Evolutionary conservation across 2,797 vertebrate species (phyloP).

Genomic region (Typhlichthys eigenmanni): DNA sequence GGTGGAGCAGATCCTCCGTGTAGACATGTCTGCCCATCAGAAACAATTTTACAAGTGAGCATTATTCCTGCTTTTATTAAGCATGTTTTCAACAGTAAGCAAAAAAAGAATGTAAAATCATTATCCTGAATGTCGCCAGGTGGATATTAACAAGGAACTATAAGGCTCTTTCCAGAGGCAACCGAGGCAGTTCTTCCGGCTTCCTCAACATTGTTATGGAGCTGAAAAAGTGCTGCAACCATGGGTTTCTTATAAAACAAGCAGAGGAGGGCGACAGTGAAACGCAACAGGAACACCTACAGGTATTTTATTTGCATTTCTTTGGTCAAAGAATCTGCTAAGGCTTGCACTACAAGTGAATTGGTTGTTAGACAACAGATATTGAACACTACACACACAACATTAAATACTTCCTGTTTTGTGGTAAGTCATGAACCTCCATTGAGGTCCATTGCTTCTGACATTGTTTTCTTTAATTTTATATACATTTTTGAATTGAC

Average conservation of each 20-base stretch:
- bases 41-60: slow-evolving; percentile 98
- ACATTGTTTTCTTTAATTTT: too few species aligned
- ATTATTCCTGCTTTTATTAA: neutral
- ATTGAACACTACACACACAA: too few species aligned
- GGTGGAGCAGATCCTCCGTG: slow-evolving; percentile 97
- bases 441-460: too few species aligned
- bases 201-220: slow-evolving; percentile 99
- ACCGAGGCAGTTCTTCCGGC: slow-evolving; percentile 91
- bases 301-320: slow-evolving; percentile 67
- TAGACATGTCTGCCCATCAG: slow-evolving; percentile 96
- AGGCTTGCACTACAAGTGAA: too few species aligned
- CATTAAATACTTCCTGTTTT: too few species aligned
- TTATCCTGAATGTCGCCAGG: slow-evolving; percentile 67
- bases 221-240: slow-evolving; percentile 98
- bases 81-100: neutral
- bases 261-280: slow-evolving; percentile 86
- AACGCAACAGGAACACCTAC: slow-evolving; percentile 81
- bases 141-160: slow-evolving; percentile 99
- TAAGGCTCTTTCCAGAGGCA: slow-evolving; percentile 93
- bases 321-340: too few species aligned
- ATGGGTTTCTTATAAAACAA: slow-evolving; percentile 91
- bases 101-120: neutral
- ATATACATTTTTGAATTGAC: too few species aligned
- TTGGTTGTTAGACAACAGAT: too few species aligned
- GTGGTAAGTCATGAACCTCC: too few species aligned